Evolutionary conservation across 2,113 vertebrate species (phyloP), one percentile per base, ranked within the genome.

Genomic region (Rhadina sibilatrix): DNA sequence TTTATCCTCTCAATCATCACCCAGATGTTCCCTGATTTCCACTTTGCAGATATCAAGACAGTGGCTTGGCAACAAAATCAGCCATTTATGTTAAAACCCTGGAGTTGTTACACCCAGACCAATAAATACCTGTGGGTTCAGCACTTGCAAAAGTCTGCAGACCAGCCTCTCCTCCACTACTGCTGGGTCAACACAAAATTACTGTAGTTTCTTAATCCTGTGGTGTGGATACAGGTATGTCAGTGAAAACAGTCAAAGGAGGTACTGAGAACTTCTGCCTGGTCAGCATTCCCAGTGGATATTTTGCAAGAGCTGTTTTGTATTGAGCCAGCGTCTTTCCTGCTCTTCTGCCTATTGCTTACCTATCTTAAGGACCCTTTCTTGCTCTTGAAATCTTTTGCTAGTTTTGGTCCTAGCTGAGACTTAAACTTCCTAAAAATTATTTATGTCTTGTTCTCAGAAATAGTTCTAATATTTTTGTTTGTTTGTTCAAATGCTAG

Each of bases 171-270:
- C 28, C 28, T 54, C 18, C 18, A 23, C n/a, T 12, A 0, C 28
- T 38, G 27, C 38, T 18, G 33, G 27, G 15, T 6, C 46, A 30
- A 12, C 31, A 20, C 15, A 52, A 31, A 61, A 20, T 31, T 25
- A 12, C 25, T 25, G 25, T 4, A 11, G 28, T 11, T 31, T 15
- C 24, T 44, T 22, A 11, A 64, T 15, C 22, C 59, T 54, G 23
- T 23, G n/a, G 3, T 38, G 15, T 33, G n/a, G 15, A 11, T 23
- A 18, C 33, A 46, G 11, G 14, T 14, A 0, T 22, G 17, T 1
- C 27, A 33, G 11, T 33, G 23, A 38, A 54, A 53, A 33, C 16
- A 15, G 11, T 4, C 31, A 63, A 5, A 46, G 37, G 17, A 22
- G 6, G 22, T 14, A 27, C 22, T 31, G 33, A 53, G 40, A 33